Percentiles rank a stretch among this genome's conserved stretches.
phyloP scores from a whole-genome alignment of 2,797 vertebrate genomes.

The Neosilurus mollespiculum region DNA sequence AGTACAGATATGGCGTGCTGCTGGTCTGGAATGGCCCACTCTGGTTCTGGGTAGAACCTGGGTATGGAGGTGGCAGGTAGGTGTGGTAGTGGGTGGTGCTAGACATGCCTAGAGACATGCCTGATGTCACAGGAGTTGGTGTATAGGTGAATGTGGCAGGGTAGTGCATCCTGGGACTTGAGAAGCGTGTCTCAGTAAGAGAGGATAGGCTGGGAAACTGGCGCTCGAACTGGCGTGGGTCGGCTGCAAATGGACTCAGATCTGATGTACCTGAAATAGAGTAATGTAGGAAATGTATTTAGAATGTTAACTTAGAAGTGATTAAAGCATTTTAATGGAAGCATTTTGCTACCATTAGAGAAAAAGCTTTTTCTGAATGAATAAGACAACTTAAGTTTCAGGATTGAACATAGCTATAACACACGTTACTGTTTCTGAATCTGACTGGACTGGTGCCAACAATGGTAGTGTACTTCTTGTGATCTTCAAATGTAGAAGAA shows the following conservation, averaged over 20 bases:
- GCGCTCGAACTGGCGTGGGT: constrained; percentile 75
- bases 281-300: neutral
- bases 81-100: constrained; percentile 86
- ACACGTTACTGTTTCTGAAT: too few relatives aligned
- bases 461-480: too few relatives aligned
- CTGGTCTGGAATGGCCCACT: constrained; percentile 90
- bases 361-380: too few relatives aligned
- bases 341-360: too few relatives aligned
- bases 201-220: constrained; percentile 88
- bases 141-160: constrained; percentile 88
- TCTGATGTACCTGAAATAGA: constrained; percentile 74
- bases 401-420: too few relatives aligned
- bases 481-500: too few relatives aligned
- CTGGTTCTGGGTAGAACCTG: constrained; percentile 89
- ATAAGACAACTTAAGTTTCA: too few relatives aligned
- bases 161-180: constrained; percentile 90
- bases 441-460: too few relatives aligned
- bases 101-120: constrained; percentile 83
- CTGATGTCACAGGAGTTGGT: constrained; percentile 85
- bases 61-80: constrained; percentile 87
- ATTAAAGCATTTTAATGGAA: neutral
- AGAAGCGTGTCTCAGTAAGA: constrained; percentile 86
- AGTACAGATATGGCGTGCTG: constrained; percentile 91
- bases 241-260: constrained; percentile 84
- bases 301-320: neutral